Evolutionary conservation across 2,113 vertebrate genomes (phyloP).

Genomic region (Thalassoma bifasciatum): DNA sequence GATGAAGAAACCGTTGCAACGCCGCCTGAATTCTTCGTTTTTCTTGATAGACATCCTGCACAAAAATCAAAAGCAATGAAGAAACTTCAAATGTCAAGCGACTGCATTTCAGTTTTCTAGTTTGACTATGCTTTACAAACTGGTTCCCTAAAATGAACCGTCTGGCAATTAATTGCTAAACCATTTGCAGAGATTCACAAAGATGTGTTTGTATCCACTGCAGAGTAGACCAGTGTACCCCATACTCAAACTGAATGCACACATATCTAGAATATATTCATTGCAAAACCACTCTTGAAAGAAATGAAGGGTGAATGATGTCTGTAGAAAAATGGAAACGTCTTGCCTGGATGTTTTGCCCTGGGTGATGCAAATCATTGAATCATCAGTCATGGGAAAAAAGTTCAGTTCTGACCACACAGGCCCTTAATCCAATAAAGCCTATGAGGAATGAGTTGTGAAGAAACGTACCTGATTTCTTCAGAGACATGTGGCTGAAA

Average conservation of each 20-base stretch:
- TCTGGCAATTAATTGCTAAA: too few relatives aligned
- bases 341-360: too few relatives aligned
- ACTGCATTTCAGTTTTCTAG: not conserved
- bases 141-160: not conserved
- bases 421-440: not conserved
- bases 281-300: too few relatives aligned
- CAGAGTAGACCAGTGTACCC: not conserved
- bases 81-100: not conserved
- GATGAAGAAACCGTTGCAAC: constrained; percentile 88
- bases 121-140: not conserved
- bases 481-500: constrained; percentile 67
- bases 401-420: too few relatives aligned
- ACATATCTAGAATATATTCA: too few relatives aligned
- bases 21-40: constrained; percentile 79
- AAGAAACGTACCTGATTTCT: constrained; percentile 76
- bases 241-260: too few relatives aligned
- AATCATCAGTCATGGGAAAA: too few relatives aligned
- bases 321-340: too few relatives aligned
- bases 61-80: not conserved
- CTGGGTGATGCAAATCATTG: too few relatives aligned
- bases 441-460: not conserved
- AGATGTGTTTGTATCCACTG: too few relatives aligned
- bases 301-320: too few relatives aligned
- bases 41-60: constrained; percentile 56
- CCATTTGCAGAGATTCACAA: too few relatives aligned